Evolutionary conservation across 2,888 invertebrate species (phyloP).

Genomic region (Andrena haemorrhoa): DNA sequence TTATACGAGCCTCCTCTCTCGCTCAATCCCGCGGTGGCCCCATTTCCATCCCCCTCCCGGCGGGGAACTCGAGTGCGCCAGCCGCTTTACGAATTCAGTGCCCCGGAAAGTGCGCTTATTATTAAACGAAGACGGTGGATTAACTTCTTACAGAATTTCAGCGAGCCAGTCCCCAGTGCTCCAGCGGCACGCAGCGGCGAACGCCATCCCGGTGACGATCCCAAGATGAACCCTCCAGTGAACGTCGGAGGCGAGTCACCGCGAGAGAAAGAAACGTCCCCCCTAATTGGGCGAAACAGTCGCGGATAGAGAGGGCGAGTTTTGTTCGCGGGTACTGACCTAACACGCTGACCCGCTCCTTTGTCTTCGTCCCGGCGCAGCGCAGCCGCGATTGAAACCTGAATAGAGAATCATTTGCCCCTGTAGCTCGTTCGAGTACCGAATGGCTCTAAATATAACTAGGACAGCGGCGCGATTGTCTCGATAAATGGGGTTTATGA

Average conservation of each 20-base stretch:
- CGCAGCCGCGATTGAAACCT: background rate
- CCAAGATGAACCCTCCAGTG: constrained; percentile 24
- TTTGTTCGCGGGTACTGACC: background rate
- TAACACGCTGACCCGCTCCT: constrained; percentile 14
- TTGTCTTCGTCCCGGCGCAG: background rate
- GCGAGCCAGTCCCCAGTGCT: background rate
- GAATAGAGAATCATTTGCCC: constrained; percentile 1
- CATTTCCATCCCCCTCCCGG: background rate
- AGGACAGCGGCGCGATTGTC: background rate
- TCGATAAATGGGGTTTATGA: background rate
- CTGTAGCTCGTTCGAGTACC: background rate
- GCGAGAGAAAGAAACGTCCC: constrained; percentile 2
- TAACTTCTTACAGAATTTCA: constrained; percentile 66
- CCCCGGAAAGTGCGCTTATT: constrained; percentile 73
- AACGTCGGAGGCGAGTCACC: constrained; percentile 21
- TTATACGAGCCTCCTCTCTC: constrained; percentile 66
- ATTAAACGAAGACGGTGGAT: constrained; percentile 74
- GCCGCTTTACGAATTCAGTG: constrained; percentile 73
- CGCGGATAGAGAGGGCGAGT: background rate
- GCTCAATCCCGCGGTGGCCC: background rate
- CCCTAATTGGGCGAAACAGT: constrained; percentile 20
- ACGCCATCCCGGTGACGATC: constrained; percentile 29
- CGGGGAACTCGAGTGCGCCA: constrained; percentile 52
- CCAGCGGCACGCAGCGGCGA: background rate
- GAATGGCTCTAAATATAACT: constrained; percentile 1